Evolutionary conservation across 2,888 invertebrate species (phyloP).

Genomic region (Chelonus formosanus): DNA sequence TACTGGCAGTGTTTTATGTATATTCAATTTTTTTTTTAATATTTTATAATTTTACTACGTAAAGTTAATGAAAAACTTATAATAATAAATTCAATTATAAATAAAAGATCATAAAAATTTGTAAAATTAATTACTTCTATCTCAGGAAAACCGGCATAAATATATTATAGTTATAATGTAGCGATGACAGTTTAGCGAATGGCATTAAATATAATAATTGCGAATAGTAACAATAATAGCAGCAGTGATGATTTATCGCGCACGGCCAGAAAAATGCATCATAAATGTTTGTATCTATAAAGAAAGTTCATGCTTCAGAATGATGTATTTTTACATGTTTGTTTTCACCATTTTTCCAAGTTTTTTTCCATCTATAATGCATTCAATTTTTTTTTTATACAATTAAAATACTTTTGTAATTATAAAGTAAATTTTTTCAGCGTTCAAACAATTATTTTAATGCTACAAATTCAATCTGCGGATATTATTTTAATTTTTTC

Average conservation of each 20-base stretch:
- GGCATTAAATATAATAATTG: slow-evolving; percentile 19
- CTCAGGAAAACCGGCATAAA: neutral
- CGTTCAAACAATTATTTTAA: too few relatives aligned
- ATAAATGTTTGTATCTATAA: neutral
- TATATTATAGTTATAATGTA: neutral
- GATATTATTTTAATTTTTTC: neutral
- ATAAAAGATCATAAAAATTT: neutral
- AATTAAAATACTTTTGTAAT: neutral
- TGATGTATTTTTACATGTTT: slow-evolving; percentile 12
- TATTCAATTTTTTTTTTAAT: neutral
- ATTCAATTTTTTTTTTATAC: neutral
- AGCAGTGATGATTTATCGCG: neutral
- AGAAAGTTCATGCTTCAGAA: neutral
- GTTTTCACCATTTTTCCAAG: neutral
- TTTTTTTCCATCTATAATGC: neutral
- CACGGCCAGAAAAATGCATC: slow-evolving; percentile 4
- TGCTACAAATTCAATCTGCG: too few relatives aligned
- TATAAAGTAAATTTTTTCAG: neutral
- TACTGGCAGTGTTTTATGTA: slow-evolving; percentile 23
- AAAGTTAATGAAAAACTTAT: neutral
- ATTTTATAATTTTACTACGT: too few relatives aligned
- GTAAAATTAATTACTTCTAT: neutral
- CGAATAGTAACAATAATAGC: slow-evolving; percentile 8
- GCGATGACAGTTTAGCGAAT: slow-evolving; percentile 21
- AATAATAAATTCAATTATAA: neutral